A percentile compares a stretch with the other conserved stretches of the same genome.
Evolutionary conservation across 1,140 invertebrate species (phyloP).

Genomic region (Apis laboriosa): DNA sequence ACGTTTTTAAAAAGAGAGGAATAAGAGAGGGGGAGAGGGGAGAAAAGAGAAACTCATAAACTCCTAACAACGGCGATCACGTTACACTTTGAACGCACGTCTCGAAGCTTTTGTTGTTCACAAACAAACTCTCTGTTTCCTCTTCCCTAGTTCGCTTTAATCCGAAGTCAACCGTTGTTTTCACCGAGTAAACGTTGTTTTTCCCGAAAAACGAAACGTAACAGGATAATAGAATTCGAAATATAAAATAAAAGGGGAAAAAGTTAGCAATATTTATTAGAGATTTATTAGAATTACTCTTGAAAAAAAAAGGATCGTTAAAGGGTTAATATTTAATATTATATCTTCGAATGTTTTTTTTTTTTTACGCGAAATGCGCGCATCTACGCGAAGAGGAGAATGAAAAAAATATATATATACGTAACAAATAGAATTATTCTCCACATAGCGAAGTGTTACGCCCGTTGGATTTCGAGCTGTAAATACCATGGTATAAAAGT

Average conservation of each 20-base stretch:
- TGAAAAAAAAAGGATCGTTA: conserved; percentile 19
- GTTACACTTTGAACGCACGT: neutral
- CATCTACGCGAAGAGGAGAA: neutral
- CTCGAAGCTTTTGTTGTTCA: neutral
- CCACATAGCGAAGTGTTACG: conserved; percentile 13
- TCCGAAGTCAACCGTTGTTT: neutral
- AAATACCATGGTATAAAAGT: conserved; percentile 28
- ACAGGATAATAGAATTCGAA: too few relatives aligned
- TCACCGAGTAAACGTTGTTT: neutral
- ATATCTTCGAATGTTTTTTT: neutral
- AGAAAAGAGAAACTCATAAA: neutral
- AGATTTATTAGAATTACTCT: conserved; percentile 4
- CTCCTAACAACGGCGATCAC: neutral
- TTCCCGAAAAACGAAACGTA: neutral
- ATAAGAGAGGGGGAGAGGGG: accelerated
- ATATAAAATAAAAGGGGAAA: neutral
- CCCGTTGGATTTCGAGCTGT: conserved; percentile 11
- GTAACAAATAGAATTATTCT: conserved; percentile 27
- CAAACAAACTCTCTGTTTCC: neutral
- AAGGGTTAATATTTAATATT: neutral
- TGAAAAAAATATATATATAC: neutral
- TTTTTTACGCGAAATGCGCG: neutral
- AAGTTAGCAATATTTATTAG: neutral
- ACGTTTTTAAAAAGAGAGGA: too few relatives aligned
- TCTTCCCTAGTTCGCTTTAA: neutral